A percentile compares a stretch with the other conserved stretches of the same genome.
phyloP scores from a whole-genome alignment of 2,797 vertebrate genomes.

The Petrocephalus sullivani region DNA sequence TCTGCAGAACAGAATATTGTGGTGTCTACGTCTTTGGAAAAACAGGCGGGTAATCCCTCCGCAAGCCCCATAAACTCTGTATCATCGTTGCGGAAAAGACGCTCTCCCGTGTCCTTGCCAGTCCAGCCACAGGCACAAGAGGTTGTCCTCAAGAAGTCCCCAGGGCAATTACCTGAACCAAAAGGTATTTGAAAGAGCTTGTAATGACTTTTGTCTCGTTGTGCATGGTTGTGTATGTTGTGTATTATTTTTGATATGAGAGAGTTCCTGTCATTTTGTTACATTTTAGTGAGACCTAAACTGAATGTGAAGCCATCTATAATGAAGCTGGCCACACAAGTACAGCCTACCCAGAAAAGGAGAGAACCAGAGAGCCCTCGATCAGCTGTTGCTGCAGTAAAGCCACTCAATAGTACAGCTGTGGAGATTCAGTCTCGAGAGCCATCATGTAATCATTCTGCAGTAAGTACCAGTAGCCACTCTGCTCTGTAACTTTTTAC shows the following conservation, averaged over 20 bases:
- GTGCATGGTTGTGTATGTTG: neutral
- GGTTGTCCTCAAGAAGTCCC: constrained; percentile 40
- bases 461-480: constrained; percentile 50
- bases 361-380: constrained; percentile 54
- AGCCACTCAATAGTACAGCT: constrained; percentile 62
- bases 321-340: constrained; percentile 59
- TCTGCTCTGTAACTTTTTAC: neutral
- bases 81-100: constrained; percentile 19
- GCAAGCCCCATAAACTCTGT: constrained; percentile 5
- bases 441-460: constrained; percentile 29
- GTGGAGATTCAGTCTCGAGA: constrained; percentile 37
- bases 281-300: constrained; percentile 73
- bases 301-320: constrained; percentile 78
- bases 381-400: constrained; percentile 80
- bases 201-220: neutral
- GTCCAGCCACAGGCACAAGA: constrained; percentile 24
- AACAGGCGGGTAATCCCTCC: neutral
- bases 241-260: neutral
- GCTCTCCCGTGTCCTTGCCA: neutral
- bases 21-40: constrained; percentile 23
- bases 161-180: constrained; percentile 36
- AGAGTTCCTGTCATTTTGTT: neutral
- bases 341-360: constrained; percentile 68
- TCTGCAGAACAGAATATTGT: constrained; percentile 4
- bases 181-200: constrained; percentile 52